Evolutionary conservation across 2,888 invertebrate species (phyloP).

Genomic region (Heliconius cydno): DNA sequence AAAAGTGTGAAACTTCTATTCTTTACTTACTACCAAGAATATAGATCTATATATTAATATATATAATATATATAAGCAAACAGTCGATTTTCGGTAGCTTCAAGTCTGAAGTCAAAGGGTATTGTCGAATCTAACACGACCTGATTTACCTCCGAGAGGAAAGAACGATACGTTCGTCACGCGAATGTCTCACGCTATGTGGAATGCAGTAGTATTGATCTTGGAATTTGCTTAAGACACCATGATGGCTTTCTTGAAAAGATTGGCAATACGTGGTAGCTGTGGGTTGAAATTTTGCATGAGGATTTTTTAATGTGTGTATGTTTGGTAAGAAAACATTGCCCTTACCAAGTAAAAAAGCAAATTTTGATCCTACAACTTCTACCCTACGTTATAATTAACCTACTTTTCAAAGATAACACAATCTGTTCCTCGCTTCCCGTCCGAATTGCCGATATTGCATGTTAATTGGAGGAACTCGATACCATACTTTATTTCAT

Average conservation of each 20-base stretch:
- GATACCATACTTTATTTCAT: too few relatives aligned
- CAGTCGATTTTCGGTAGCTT: not conserved
- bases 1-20: not conserved
- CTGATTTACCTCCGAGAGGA: slow-evolving; percentile 28
- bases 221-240: not conserved
- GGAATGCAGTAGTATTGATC: slow-evolving; percentile 2
- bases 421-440: too few relatives aligned
- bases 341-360: too few relatives aligned
- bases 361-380: too few relatives aligned
- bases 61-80: not conserved
- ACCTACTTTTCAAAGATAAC: too few relatives aligned
- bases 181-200: slow-evolving; percentile 24
- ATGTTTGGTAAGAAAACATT: not conserved
- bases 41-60: too few relatives aligned
- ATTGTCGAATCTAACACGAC: slow-evolving; percentile 24
- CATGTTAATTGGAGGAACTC: too few relatives aligned
- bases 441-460: too few relatives aligned
- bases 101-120: not conserved
- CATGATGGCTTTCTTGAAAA: not conserved
- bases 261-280: not conserved
- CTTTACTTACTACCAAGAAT: too few relatives aligned
- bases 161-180: slow-evolving; percentile 17
- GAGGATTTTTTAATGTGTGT: not conserved
- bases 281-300: not conserved
- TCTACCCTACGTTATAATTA: too few relatives aligned